Evolutionary conservation across 2,113 vertebrate genomes (phyloP).

Genomic region (Leiothrix lutea): DNA sequence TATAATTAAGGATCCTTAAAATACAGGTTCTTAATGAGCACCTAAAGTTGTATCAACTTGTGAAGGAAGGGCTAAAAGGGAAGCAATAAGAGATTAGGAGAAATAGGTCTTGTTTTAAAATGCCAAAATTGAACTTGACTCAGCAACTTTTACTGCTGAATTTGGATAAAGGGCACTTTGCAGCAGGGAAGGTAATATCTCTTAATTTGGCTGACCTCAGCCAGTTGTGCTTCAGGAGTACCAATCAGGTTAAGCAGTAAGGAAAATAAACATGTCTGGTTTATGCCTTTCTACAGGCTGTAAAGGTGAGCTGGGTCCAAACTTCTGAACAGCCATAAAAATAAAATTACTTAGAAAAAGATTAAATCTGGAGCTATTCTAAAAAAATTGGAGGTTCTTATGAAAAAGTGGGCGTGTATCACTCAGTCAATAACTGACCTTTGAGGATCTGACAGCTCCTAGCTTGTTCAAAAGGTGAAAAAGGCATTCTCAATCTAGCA

Average conservation of each 20-base stretch:
- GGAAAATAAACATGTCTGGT: not conserved
- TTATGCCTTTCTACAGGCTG: not conserved
- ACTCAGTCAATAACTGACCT: not conserved
- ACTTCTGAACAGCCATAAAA: not conserved
- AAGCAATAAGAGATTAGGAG: not conserved
- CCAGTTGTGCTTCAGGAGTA: not conserved
- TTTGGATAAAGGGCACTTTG: not conserved
- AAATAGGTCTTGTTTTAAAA: not conserved
- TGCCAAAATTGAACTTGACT: not conserved
- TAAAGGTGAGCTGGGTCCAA: not conserved
- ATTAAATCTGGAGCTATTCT: not conserved
- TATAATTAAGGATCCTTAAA: not conserved
- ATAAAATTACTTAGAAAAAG: not conserved
- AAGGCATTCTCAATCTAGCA: not conserved
- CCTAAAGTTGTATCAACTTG: not conserved
- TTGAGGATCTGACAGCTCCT: not conserved
- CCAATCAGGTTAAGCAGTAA: not conserved
- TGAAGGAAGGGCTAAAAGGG: not conserved
- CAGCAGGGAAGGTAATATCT: not conserved
- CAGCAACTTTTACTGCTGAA: not conserved
- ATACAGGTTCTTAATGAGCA: not conserved
- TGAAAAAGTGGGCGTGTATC: not conserved
- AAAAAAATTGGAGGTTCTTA: accelerated
- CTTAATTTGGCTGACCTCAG: not conserved
- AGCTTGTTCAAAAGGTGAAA: not conserved